A percentile compares a stretch with the other conserved stretches of the same genome.
These are phyloP conservation scores for Timema cristinae DNA, from an alignment of 2,888 invertebrate species.

Conservation along the genomic window DNA sequence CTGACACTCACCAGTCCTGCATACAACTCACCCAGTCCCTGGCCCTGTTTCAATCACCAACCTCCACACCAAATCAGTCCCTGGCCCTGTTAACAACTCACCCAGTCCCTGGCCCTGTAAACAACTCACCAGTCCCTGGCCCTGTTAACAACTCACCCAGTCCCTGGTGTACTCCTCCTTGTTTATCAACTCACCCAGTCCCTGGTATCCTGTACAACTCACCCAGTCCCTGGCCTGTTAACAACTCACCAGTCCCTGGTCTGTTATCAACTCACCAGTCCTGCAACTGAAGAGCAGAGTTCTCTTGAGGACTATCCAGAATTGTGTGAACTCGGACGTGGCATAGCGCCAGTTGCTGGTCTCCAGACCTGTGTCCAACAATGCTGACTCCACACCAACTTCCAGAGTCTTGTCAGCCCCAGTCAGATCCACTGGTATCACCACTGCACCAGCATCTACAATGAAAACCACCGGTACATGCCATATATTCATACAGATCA, in stretches of 20 bases:
- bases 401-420: constrained; percentile 60
- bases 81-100: too few relatives aligned
- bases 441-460: constrained; percentile 49
- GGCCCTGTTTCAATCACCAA: too few relatives aligned
- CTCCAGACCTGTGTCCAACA: constrained; percentile 61
- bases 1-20: too few relatives aligned
- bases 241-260: too few relatives aligned
- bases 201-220: constrained; percentile 39
- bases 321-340: constrained; percentile 77
- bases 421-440: constrained; percentile 53
- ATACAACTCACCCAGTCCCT: too few relatives aligned
- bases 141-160: too few relatives aligned
- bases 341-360: constrained; percentile 66
- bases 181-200: too few relatives aligned
- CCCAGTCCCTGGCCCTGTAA: too few relatives aligned
- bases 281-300: constrained; percentile 70
- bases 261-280: too few relatives aligned
- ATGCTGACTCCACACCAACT: constrained; percentile 57
- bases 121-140: too few relatives aligned
- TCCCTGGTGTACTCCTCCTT: too few relatives aligned
- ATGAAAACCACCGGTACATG: constrained; percentile 18
- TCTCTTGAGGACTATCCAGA: constrained; percentile 82
- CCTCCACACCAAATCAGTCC: too few relatives aligned
- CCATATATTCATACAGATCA: not conserved
- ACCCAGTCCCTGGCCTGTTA: constrained; percentile 78